phyloP scores from a whole-genome alignment of 2,888 invertebrate genomes.

The Nomada ferruginata region DNA sequence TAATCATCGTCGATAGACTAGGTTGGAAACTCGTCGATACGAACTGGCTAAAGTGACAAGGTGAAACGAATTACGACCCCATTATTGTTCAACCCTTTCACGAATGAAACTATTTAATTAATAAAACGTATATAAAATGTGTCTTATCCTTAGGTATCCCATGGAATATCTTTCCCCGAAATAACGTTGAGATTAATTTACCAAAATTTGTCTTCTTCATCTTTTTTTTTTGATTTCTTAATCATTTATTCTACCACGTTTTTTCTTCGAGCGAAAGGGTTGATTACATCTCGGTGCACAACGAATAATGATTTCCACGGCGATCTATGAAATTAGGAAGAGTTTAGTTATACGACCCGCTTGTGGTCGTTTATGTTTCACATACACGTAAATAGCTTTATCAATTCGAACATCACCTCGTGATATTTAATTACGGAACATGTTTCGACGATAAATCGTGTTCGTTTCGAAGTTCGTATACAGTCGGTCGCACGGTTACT shows the following conservation, averaged over 20 bases:
- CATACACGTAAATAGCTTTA: background rate
- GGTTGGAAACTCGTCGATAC: constrained; percentile 28
- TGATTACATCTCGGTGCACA: background rate
- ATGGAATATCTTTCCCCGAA: background rate
- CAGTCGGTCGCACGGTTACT: constrained; percentile 1
- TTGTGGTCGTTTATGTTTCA: constrained; percentile 14
- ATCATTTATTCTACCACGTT: background rate
- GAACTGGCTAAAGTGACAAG: constrained; percentile 9
- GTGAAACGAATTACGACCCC: background rate
- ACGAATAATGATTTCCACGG: background rate
- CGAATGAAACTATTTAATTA: background rate
- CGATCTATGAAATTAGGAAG: constrained; percentile 47
- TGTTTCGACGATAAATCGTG: background rate
- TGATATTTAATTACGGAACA: constrained; percentile 25
- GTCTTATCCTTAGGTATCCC: background rate
- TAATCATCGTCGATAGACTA: constrained; percentile 37
- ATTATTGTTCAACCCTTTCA: constrained; percentile 13
- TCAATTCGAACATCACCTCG: constrained; percentile 5
- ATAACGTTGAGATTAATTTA: constrained; percentile 29
- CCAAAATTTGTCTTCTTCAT: constrained; percentile 19
- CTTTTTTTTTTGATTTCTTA: background rate
- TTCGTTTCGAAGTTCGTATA: constrained; percentile 15
- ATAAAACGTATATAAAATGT: constrained; percentile 15
- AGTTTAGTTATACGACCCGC: constrained; percentile 17
- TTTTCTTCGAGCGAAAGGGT: constrained; percentile 1